phyloP scores from a whole-genome alignment of 2,113 vertebrate species.

The Vulpes ferrilata region DNA sequence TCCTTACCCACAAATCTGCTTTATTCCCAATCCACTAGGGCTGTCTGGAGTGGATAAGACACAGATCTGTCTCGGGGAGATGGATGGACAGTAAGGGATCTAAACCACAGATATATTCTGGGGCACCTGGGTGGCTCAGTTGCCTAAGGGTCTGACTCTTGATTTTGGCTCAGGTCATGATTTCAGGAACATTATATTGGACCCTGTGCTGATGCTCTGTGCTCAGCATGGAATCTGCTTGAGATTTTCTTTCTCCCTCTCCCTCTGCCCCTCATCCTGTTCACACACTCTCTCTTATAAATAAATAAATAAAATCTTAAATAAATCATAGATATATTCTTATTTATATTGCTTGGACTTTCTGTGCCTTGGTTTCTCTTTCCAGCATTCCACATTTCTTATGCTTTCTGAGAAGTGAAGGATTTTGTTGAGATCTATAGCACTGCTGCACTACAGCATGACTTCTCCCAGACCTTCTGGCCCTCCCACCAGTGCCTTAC shows the following conservation, averaged over 20 bases:
- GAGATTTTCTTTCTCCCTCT: background rate
- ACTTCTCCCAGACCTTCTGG: background rate
- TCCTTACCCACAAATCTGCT: background rate
- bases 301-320: background rate
- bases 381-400: background rate
- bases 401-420: background rate
- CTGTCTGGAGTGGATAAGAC: background rate
- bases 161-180: background rate
- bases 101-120: background rate
- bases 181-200: background rate
- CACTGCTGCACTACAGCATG: rapidly evolving
- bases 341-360: background rate
- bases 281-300: background rate
- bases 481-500: background rate
- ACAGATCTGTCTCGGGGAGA: background rate
- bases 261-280: background rate
- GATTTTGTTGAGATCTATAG: background rate
- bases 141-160: background rate
- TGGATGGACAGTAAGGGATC: background rate
- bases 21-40: no score
- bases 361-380: background rate
- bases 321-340: background rate
- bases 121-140: background rate
- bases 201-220: background rate
- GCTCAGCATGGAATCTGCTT: background rate